Evolutionary conservation across 2,797 vertebrate genomes (phyloP).

Genomic region (Orestias chungarensis): DNA sequence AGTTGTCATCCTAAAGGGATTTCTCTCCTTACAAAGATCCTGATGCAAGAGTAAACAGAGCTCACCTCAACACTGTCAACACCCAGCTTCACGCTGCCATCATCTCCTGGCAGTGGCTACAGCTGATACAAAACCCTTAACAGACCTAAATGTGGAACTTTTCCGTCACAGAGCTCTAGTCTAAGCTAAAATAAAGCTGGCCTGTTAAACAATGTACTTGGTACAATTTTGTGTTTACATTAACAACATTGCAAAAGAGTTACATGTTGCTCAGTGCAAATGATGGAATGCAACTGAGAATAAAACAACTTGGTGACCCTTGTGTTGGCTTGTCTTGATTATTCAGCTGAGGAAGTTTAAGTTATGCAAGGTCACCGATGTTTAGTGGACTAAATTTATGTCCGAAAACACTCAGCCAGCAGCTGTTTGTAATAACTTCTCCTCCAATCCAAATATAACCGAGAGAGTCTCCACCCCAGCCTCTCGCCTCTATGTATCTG

Average conservation of each 20-base stretch:
- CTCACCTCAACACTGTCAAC: conserved; percentile 20
- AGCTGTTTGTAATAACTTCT: conserved; percentile 52
- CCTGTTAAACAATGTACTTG: not conserved
- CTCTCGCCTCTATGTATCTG: conserved; percentile 1
- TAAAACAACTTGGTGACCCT: conserved; percentile 15
- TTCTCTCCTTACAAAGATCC: not conserved
- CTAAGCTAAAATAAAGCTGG: conserved; percentile 21
- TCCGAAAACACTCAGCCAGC: conserved; percentile 38
- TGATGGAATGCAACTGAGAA: conserved; percentile 6
- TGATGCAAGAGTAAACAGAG: conserved; percentile 24
- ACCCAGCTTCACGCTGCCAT: not conserved
- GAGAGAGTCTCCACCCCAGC: conserved; percentile 6
- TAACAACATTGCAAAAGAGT: not conserved
- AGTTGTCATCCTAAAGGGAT: not conserved
- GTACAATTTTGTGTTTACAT: not conserved
- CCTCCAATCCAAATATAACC: conserved; percentile 41
- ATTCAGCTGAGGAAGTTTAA: conserved; percentile 51
- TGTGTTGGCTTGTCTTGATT: conserved; percentile 37
- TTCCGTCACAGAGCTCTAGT: conserved; percentile 19
- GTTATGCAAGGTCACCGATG: conserved; percentile 27
- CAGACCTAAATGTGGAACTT: conserved; percentile 27
- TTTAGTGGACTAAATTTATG: conserved; percentile 51
- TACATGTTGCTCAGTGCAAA: not conserved
- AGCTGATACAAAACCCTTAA: conserved; percentile 16
- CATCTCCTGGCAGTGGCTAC: conserved; percentile 23